Base-by-base conservation (phyloP, 2,888 invertebrate genomes). In the Panzeria rudis region DNA sequence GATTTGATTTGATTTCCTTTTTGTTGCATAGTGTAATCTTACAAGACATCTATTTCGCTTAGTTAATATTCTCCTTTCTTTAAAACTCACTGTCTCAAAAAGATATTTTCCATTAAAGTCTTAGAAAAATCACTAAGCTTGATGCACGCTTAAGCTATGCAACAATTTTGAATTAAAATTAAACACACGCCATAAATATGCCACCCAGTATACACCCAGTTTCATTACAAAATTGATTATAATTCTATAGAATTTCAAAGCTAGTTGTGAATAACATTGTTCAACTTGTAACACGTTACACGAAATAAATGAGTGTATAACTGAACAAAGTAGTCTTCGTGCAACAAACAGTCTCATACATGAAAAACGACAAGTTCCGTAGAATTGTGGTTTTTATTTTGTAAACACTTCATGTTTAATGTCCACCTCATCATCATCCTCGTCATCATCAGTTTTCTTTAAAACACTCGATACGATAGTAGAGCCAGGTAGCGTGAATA, bases 391-490 rank as follows among this genome's bases (percentile, higher is more conserved):
- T 9, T 76, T 47, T 38, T 32, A 23, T 72, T 54, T 25, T 54
- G 9, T 11, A 62, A 35, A 82, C 73, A 82, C 68, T 87, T 44
- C 68, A 35, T 73, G 72, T 78, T 78, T 79, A 66, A 71, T 84
- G 83, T 84, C 78, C 84, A 86, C 80, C 85, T 86, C 86, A 87
- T 71, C 62, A 85, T 54, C 75, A 38, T 25, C 62, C n/a, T 61
- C 25, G 56, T 72, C 76, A 84, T 61, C 29, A 64, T 73, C 76
- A 84, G 84, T 83, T 83, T 84, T 81, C 80, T 77, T 56, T 38
- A 75, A 71, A 56, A 71, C 44, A 68, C 61, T 54, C 62, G 35
- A 68, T 54, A 47, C 17, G 3, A 15, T 9, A 29, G 38, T 3
- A 54, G 11, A 41, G 20, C 11, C 38, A 78, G 20, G 20, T 15